phyloP scores from a whole-genome alignment of 2,797 vertebrate species.

The Rhincodon typus region DNA sequence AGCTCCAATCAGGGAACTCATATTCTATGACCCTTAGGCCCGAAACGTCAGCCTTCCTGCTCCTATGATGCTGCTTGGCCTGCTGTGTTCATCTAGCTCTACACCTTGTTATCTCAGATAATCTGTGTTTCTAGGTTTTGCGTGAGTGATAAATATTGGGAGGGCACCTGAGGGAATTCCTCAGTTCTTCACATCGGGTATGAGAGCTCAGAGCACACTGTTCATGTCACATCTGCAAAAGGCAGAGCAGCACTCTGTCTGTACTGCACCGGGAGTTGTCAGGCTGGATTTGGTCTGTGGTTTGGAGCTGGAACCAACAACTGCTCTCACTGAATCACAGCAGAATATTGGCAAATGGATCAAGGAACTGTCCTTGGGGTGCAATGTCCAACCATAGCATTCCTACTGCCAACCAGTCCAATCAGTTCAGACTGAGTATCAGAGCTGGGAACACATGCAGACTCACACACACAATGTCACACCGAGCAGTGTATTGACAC shows the following conservation, averaged over 20 bases:
- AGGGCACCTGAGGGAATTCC: not conserved
- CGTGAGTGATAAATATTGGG: not conserved
- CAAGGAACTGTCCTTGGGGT: not conserved
- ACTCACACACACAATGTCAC: not conserved
- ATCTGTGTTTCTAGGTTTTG: not conserved
- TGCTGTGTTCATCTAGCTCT: too few species aligned
- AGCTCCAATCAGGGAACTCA: too few species aligned
- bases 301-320: not conserved
- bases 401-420: not conserved
- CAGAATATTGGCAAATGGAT: not conserved
- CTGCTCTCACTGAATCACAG: not conserved
- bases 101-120: too few species aligned
- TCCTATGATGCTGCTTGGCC: too few species aligned
- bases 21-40: too few species aligned
- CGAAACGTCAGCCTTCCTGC: too few species aligned
- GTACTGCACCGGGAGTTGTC: not conserved
- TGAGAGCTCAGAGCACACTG: not conserved
- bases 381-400: not conserved
- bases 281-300: not conserved
- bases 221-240: not conserved
- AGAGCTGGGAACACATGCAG: not conserved
- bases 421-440: not conserved
- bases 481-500: not conserved
- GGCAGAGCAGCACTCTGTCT: not conserved
- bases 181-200: not conserved